Evolutionary conservation across 2,113 vertebrate species (phyloP).

Genomic region (Aphyosemion australe): DNA sequence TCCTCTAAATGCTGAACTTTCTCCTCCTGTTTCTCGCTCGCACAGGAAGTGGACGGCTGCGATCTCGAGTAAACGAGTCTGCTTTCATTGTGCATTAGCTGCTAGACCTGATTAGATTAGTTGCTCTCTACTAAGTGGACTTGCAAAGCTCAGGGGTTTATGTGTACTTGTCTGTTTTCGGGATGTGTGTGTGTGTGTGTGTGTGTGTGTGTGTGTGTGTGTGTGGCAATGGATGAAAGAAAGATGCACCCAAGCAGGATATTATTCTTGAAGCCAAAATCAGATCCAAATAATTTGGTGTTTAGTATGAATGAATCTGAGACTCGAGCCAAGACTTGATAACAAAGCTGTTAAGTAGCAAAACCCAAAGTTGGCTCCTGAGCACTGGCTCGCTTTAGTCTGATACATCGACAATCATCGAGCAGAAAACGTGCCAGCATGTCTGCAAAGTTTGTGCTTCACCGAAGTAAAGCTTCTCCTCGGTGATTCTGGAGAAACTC

Average conservation of each 20-base stretch:
- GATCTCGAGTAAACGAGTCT: slow-evolving; percentile 55
- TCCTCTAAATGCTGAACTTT: slow-evolving; percentile 49
- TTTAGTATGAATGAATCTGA: slow-evolving; percentile 8
- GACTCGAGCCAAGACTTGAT: neutral
- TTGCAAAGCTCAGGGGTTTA: slow-evolving; percentile 58
- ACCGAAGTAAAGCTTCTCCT: slow-evolving; percentile 23
- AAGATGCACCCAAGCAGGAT: slow-evolving; percentile 23
- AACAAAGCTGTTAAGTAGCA: neutral
- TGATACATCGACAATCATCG: slow-evolving; percentile 23
- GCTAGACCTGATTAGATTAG: slow-evolving; percentile 67
- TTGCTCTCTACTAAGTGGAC: slow-evolving; percentile 64
- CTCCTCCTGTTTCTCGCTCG: slow-evolving; percentile 15
- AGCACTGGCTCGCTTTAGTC: slow-evolving; percentile 16
- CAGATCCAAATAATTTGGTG: slow-evolving; percentile 10
- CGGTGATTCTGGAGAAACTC: slow-evolving; percentile 9
- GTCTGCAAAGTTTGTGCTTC: slow-evolving; percentile 5
- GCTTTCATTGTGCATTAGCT: slow-evolving; percentile 73
- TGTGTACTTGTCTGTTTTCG: slow-evolving; percentile 36
- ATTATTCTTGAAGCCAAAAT: slow-evolving; percentile 20
- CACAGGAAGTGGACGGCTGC: slow-evolving; percentile 50
- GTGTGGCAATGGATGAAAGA: neutral
- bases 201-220: slow-evolving; percentile 6
- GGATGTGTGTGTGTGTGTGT: slow-evolving; percentile 4
- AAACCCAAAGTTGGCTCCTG: slow-evolving; percentile 7
- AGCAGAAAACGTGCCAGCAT: no score